phyloP scores from a whole-genome alignment of 2,113 vertebrate genomes.

The Myrmophylax atrothorax region DNA sequence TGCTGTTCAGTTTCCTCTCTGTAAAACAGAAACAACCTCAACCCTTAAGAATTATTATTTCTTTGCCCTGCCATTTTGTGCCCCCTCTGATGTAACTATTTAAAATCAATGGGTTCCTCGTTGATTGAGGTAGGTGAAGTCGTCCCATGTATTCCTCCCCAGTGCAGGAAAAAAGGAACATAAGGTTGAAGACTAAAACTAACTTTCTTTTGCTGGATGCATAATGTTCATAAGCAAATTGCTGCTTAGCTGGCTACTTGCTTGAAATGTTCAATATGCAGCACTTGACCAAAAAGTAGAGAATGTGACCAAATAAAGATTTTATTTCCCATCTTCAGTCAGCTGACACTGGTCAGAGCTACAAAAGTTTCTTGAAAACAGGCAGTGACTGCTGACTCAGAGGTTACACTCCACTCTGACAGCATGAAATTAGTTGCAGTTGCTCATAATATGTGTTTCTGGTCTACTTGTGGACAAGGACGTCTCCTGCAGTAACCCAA shows the following conservation, averaged over 20 bases:
- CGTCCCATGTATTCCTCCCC: not conserved
- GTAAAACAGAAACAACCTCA: not conserved
- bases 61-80: not conserved
- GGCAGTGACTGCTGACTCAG: not conserved
- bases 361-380: not conserved
- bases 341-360: not conserved
- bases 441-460: not conserved
- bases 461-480: not conserved
- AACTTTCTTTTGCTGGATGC: not conserved
- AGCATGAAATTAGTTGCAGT: constrained; percentile 30
- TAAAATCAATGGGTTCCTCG: not conserved
- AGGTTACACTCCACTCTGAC: not conserved
- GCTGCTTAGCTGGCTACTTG: not conserved
- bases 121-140: not conserved
- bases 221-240: not conserved
- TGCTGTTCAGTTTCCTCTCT: not conserved
- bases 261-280: not conserved
- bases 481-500: not conserved
- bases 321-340: not conserved
- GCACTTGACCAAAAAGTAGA: not conserved
- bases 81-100: not conserved
- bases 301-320: not conserved
- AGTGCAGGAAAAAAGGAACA: rapidly evolving
- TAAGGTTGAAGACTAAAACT: not conserved
- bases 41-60: not conserved